Percentiles rank a stretch among this genome's conserved stretches.
These are phyloP conservation scores for Proisotoma minuta DNA, from an alignment of 2,888 invertebrate genomes.

Conservation along the genomic window DNA sequence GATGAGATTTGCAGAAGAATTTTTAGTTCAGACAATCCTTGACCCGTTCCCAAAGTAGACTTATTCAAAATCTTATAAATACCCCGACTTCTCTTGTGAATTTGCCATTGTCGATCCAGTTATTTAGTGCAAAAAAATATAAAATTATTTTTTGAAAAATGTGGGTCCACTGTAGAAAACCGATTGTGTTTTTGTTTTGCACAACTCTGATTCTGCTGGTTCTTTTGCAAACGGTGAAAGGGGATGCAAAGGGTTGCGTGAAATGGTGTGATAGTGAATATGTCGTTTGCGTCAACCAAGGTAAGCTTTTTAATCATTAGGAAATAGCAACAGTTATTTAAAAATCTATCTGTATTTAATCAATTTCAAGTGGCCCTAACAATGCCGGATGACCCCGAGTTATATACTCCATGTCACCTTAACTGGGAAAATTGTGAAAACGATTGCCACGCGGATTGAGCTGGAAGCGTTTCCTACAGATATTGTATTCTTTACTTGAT, in stretches of 20 bases:
- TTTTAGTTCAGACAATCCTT: conserved; percentile 6
- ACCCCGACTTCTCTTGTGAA: too few species aligned
- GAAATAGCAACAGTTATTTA: not conserved
- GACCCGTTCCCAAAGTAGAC: not conserved
- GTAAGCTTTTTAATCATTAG: not conserved
- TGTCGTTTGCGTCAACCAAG: conserved; percentile 8
- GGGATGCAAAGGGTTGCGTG: conserved; percentile 6
- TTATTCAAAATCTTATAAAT: too few species aligned
- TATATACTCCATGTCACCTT: conserved; percentile 4
- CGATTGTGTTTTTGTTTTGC: too few species aligned
- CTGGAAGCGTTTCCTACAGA: not conserved
- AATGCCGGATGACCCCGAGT: conserved; percentile 1
- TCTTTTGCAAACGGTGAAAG: not conserved
- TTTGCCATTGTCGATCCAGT: too few species aligned
- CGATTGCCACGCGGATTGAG: conserved; percentile 8
- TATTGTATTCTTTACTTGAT: not conserved
- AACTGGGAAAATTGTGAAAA: conserved; percentile 14
- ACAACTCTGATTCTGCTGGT: too few species aligned
- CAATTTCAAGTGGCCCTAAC: conserved; percentile 8
- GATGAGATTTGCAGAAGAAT: too few species aligned
- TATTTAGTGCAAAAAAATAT: too few species aligned
- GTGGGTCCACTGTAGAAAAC: too few species aligned
- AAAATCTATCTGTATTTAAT: not conserved
- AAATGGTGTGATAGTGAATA: conserved; percentile 15
- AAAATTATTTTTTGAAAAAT: too few species aligned